Base-by-base conservation (phyloP, 2,797 vertebrate species). In the Hybognathus amarus region DNA sequence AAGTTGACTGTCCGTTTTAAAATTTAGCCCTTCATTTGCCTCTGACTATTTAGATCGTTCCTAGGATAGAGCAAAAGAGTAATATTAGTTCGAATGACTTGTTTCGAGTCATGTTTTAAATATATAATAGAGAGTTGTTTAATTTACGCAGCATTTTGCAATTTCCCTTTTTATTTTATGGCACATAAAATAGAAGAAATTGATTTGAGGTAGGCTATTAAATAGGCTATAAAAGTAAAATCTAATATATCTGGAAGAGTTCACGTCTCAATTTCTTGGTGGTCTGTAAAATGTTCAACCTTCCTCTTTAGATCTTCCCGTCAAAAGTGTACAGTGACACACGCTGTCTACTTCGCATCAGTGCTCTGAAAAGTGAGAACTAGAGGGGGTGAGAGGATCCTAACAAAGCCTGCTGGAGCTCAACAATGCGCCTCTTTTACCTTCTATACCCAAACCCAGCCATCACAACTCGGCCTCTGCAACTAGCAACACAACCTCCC, bases 351-450 rank as follows among this genome's bases (percentile, higher is more conserved):
- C 93, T 93, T 95, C 92, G 92, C 93, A 92, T 94, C 91, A 91
- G 87, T 93, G 95, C 93, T 92, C 93, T 94, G 94, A 95, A 87
- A 86, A 89, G 88, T 87, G 81, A 86, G 80, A 40, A 30, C 86
- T 38, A 83, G 85, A 87, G 86, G 88, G 69, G 94, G 95, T 94
- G 94, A 93, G 94, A 93, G 89, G 78, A 90, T 90, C 89, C 90
- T 87, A 84, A 88, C 95, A 95, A 95, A 95, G 94, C 94, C 93
- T 90, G 91, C 92, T 92, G 94, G 92, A 93, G 91, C 90, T 79
- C 86, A 94, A 95, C 95, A 96, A 95, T 96, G 94, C 92, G 92
- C 93, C 92, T 93, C 93, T 93, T 95, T 96, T 94, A 94, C 90
- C 88, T 89, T 89, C 90, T 91, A 92, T 93, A 92, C 92, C 93